A percentile compares a stretch with the other conserved stretches of the same genome.
Conservation (phyloP, 2,113 vertebrate genomes). For the Lycocorax pyrrhopterus region DNA sequence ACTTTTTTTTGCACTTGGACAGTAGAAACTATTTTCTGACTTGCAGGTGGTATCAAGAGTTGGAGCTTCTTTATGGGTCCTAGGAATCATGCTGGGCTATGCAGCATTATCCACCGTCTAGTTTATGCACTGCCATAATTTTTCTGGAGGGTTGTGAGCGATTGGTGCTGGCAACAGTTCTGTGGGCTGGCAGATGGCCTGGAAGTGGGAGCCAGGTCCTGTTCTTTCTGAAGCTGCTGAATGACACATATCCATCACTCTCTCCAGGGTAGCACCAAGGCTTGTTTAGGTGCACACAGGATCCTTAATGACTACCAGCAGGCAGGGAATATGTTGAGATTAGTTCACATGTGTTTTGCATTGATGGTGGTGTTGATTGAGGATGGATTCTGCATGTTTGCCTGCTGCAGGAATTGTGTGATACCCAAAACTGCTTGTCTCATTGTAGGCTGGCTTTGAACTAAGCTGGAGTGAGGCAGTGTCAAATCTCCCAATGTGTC, state of each 20-base stretch:
- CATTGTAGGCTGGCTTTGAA: not conserved
- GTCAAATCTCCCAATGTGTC: not conserved
- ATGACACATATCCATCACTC: not conserved
- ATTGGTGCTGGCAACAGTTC: not conserved
- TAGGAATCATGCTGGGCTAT: accelerated
- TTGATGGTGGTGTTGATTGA: accelerated
- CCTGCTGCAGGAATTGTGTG: not conserved
- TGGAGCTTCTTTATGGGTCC: not conserved
- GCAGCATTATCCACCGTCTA: not conserved
- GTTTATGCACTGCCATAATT: not conserved
- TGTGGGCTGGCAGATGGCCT: not conserved
- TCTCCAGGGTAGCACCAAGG: not conserved
- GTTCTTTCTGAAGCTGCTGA: not conserved
- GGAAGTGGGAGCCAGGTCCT: not conserved
- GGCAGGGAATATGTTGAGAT: not conserved
- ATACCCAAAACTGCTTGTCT: not conserved
- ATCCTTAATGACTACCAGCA: not conserved
- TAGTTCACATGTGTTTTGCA: not conserved
- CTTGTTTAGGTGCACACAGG: not conserved
- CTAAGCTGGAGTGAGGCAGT: not conserved
- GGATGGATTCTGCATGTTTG: not conserved
- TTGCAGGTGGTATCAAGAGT: not conserved
- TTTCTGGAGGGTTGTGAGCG: not conserved
- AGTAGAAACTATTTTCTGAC: not conserved
- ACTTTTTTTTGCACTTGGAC: too few relatives aligned